Conservation (phyloP, 2,113 vertebrate genomes). For the Saguinus midas region DNA sequence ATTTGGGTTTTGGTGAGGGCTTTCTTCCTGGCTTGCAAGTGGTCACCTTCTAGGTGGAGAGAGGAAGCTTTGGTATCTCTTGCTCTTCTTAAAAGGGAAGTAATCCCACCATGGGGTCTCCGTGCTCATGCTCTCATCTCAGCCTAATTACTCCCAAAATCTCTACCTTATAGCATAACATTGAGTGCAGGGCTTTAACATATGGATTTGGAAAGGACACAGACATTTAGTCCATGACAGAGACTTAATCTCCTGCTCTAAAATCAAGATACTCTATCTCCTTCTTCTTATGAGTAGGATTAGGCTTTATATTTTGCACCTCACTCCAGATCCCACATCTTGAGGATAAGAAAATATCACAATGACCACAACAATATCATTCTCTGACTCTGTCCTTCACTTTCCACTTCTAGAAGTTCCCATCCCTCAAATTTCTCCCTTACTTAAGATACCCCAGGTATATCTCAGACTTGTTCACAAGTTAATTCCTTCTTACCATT, state of each 20-base stretch:
- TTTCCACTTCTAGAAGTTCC: background rate
- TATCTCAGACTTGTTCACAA: background rate
- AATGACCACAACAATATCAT: background rate
- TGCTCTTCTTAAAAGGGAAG: background rate
- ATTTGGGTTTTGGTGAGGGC: background rate
- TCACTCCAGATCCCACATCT: background rate
- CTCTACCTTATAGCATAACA: background rate
- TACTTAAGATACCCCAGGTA: background rate
- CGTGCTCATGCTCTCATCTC: background rate
- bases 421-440: background rate
- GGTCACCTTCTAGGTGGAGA: background rate
- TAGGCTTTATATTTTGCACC: background rate
- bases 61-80: background rate
- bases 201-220: background rate
- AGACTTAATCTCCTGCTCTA: background rate
- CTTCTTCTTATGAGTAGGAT: background rate
- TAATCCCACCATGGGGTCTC: background rate
- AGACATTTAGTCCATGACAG: background rate
- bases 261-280: background rate
- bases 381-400: background rate
- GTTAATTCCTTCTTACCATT: background rate
- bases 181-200: background rate
- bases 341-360: background rate
- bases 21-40: background rate
- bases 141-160: background rate